phyloP scores from a whole-genome alignment of 2,113 vertebrate genomes.

The Nestor notabilis region DNA sequence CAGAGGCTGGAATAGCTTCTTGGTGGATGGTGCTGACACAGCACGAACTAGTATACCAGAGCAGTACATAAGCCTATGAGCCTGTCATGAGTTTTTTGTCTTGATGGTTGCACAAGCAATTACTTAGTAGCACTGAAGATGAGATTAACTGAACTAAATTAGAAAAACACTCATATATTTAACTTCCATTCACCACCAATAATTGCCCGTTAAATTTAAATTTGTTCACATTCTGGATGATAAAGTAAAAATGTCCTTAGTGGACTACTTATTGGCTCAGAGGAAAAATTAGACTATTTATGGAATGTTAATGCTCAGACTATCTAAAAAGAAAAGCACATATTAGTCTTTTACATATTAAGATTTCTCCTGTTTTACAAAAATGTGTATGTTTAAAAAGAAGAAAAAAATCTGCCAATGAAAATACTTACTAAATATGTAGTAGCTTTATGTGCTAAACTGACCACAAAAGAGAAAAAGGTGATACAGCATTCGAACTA shows the following conservation, averaged over 20 bases:
- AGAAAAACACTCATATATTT: slow-evolving; percentile 61
- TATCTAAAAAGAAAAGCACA: slow-evolving; percentile 27
- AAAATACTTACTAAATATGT: neutral
- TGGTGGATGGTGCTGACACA: neutral
- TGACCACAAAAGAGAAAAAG: neutral
- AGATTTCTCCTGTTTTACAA: neutral
- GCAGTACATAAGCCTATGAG: neutral
- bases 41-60: neutral
- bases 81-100: neutral
- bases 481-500: neutral
- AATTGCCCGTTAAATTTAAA: slow-evolving; percentile 70
- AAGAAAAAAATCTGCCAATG: neutral
- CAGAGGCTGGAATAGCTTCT: neutral
- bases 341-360: neutral
- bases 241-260: slow-evolving; percentile 63
- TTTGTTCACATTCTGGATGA: slow-evolving; percentile 50
- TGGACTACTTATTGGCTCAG: slow-evolving; percentile 55
- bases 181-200: slow-evolving; percentile 57
- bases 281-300: slow-evolving; percentile 36
- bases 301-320: slow-evolving; percentile 30
- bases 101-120: slow-evolving; percentile 29
- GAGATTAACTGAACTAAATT: slow-evolving; percentile 59
- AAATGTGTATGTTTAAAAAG: neutral
- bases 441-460: neutral
- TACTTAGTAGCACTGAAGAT: slow-evolving; percentile 34